Conservation (phyloP, 2,888 invertebrate genomes). For the Nomada lathburiana region DNA sequence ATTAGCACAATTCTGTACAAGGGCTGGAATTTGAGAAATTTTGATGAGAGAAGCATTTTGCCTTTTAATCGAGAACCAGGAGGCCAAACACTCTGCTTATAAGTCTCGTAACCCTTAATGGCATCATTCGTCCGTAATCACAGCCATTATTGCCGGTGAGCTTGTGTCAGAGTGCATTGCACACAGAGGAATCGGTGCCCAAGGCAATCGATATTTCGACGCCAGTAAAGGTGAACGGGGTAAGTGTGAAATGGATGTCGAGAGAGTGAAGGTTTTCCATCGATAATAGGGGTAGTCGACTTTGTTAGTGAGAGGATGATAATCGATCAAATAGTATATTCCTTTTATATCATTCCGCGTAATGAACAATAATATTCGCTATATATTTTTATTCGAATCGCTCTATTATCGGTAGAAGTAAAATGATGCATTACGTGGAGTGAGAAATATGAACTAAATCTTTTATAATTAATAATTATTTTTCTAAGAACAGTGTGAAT, state of each 20-base stretch:
- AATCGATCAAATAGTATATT: conserved; percentile 54
- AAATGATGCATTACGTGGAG: not conserved
- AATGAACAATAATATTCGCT: conserved; percentile 5
- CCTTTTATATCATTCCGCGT: conserved; percentile 43
- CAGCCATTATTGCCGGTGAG: conserved; percentile 68
- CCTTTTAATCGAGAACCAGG: not conserved
- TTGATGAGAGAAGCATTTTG: not conserved
- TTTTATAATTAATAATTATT: too few relatives aligned
- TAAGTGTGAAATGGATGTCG: conserved; percentile 71
- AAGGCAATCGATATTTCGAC: conserved; percentile 74
- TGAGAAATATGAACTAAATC: not conserved
- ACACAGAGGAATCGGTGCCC: conserved; percentile 63
- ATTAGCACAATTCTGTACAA: not conserved
- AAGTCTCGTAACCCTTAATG: conserved; percentile 68
- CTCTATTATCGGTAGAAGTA: not conserved
- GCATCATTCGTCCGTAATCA: conserved; percentile 71
- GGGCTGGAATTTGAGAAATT: not conserved
- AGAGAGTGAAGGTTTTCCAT: conserved; percentile 68
- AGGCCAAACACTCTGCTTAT: conserved; percentile 59
- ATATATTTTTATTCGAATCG: not conserved
- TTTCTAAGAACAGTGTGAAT: too few relatives aligned
- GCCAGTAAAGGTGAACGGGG: conserved; percentile 71
- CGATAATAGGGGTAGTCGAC: conserved; percentile 70
- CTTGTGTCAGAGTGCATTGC: conserved; percentile 51
- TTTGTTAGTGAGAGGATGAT: conserved; percentile 56